A percentile compares a stretch with the other conserved stretches of the same genome.
Evolutionary conservation across 2,113 vertebrate species (phyloP).

Genomic region (rat (Rattus norvegicus)): DNA sequence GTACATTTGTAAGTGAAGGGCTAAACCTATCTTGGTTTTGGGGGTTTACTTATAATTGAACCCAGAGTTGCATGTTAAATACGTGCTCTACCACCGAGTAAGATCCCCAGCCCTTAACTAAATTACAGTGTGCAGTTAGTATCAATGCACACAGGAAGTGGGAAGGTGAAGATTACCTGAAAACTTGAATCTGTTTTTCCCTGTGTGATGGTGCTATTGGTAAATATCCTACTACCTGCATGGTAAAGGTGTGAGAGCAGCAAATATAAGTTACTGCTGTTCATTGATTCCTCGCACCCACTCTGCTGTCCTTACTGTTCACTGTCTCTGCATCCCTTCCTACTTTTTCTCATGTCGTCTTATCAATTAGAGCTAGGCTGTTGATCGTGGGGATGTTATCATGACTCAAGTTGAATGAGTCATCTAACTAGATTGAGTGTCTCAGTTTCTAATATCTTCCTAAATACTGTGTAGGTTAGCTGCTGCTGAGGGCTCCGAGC

Average conservation of each 20-base stretch:
- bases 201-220: neutral
- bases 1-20: neutral
- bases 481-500: conserved; percentile 92
- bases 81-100: neutral
- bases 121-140: conserved; percentile 52
- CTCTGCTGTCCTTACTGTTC: neutral
- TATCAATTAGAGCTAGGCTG: conserved; percentile 38
- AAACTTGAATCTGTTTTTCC: neutral
- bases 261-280: conserved; percentile 20
- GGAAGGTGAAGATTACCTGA: conserved; percentile 23
- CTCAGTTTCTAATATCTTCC: conserved; percentile 55
- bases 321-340: conserved; percentile 19
- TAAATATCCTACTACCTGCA: neutral
- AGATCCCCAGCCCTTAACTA: neutral
- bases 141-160: neutral
- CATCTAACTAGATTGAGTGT: neutral
- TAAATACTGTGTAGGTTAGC: conserved; percentile 85
- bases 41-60: neutral
- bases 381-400: conserved; percentile 44
- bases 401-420: conserved; percentile 46
- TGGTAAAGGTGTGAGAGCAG: conserved; percentile 26
- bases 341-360: neutral
- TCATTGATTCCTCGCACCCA: neutral
- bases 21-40: neutral
- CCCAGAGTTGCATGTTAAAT: neutral